Conservation (phyloP, 1,140 invertebrate genomes). For the Tetragonula clypearis region DNA sequence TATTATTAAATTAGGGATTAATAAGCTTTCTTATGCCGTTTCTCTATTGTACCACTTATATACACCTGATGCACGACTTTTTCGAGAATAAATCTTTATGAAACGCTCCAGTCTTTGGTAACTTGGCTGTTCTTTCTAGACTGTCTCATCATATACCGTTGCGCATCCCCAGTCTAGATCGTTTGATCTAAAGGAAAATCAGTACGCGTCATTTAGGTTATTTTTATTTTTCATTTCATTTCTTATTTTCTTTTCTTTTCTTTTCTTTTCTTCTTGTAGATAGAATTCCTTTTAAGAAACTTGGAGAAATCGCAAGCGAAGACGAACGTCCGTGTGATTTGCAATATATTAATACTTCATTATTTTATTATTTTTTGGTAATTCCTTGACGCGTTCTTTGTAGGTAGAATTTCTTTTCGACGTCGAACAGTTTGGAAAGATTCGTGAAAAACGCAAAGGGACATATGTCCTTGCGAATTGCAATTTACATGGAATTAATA, state of each 20-base stretch:
- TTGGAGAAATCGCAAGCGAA: neutral
- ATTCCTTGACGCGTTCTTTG: too few relatives aligned
- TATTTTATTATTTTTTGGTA: too few relatives aligned
- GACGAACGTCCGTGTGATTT: neutral
- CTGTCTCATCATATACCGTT: neutral
- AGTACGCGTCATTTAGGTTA: neutral
- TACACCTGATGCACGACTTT: slow-evolving; percentile 76
- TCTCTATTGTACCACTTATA: slow-evolving; percentile 77
- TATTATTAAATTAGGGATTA: slow-evolving; percentile 57
- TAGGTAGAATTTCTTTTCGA: neutral
- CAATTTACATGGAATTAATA: neutral
- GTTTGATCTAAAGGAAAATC: neutral
- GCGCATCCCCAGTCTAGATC: neutral
- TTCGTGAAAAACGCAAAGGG: neutral
- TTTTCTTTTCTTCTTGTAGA: too few relatives aligned
- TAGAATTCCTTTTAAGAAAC: neutral
- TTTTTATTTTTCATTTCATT: neutral
- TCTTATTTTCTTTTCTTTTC: neutral
- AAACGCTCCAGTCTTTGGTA: slow-evolving; percentile 71
- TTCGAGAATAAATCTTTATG: slow-evolving; percentile 78
- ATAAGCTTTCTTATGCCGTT: slow-evolving; percentile 76
- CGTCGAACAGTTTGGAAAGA: neutral
- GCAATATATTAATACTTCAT: neutral
- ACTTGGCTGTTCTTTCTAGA: slow-evolving; percentile 52
- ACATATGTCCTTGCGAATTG: neutral